Conservation (phyloP, 2,888 invertebrate species). For the Synergus umbraculus region DNA sequence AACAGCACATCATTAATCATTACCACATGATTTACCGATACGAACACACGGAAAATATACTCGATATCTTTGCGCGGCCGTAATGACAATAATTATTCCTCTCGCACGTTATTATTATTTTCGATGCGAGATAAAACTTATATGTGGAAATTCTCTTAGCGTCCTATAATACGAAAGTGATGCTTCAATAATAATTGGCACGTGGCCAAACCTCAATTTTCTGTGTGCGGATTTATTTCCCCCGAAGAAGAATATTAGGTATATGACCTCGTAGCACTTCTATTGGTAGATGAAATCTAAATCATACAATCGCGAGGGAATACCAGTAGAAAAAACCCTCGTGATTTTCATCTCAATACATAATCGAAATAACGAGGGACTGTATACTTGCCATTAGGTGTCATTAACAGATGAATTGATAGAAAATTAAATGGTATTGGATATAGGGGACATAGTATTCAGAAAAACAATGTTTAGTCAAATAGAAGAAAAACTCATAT, state of each 20-base stretch:
- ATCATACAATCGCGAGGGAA: background rate
- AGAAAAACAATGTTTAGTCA: conserved; percentile 17
- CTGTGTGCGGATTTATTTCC: conserved; percentile 11
- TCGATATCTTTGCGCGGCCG: background rate
- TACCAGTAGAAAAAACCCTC: background rate
- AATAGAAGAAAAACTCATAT: background rate
- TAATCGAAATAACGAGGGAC: conserved; percentile 18
- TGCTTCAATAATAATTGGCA: conserved; percentile 24
- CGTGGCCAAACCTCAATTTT: conserved; percentile 9
- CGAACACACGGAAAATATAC: background rate
- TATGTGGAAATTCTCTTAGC: background rate
- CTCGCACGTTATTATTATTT: background rate
- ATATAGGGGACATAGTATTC: background rate
- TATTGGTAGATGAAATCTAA: conserved; percentile 31
- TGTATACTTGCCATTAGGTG: background rate
- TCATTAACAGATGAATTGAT: conserved; percentile 29
- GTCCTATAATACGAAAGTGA: background rate
- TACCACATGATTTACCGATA: background rate
- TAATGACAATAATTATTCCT: conserved; percentile 24
- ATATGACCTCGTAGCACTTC: background rate
- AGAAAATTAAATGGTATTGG: conserved; percentile 15
- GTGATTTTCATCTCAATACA: conserved; percentile 25
- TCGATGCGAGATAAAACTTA: background rate
- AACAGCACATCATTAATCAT: conserved; percentile 26
- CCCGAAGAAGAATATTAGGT: conserved; percentile 17